Base-by-base conservation (phyloP, 2,888 invertebrate genomes). In the Patella depressa region DNA sequence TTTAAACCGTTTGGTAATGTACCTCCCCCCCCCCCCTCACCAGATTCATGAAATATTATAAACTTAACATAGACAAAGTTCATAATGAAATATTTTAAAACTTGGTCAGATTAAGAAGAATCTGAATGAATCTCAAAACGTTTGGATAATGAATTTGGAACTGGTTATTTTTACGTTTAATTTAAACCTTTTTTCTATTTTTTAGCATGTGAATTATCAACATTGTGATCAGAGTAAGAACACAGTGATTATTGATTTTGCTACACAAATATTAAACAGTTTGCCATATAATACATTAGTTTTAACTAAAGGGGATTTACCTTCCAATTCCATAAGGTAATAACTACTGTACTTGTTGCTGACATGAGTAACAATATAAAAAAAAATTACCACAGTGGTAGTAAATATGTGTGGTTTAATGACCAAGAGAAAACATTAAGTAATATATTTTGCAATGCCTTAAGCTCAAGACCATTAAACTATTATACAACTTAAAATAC, bases 301-400 rank as follows among this genome's bases (percentile, higher is more conserved):
- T 3, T 79, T 91, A 15, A 88, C 89, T 19, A 87, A 89, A 76
- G 91, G 91, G 17, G 91, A 90, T 79, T 83, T 91, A 4, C 88
- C 90, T 17, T 88, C 90, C 14, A 90, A 88, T 81, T 81, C 86
- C 19, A 82, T 90, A 76, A 89, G 90, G 90, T 90, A 80, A 73
- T 53, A 14, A 2, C 7, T 45, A 45, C 45, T 45, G 34, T 34
- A 34, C 34, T 34, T 34, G 5, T 34, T 34, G 57, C 53, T 17
- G 2, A 17, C 45, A 29, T n/a, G 15, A 19, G 14, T 72, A n/a
- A n/a, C 45, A 29, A 29, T 45, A 53, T 53, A 17, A n/a, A 29
- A n/a, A 29, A 45, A 72, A 45, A 72, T 53, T 72, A 29, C 45
- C 5, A 17, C 1, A 5, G 45, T 15, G 19, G n/a, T 71, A 15